Base-by-base conservation (phyloP, 2,797 vertebrate genomes). In the Lepilemur ruficaudatus region DNA sequence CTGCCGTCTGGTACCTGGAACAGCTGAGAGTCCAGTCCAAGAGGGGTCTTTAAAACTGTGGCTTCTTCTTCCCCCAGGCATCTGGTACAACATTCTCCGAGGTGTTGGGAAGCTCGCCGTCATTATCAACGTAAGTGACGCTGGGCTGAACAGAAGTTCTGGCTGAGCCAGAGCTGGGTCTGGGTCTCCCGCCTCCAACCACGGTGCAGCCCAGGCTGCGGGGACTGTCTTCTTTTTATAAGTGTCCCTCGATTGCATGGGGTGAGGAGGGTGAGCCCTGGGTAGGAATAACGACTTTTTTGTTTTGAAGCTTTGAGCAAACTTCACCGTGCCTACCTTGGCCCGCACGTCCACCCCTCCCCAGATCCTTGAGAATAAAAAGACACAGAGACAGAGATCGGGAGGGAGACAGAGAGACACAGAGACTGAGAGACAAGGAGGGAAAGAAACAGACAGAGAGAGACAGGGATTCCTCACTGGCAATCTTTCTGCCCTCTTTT, bases 61-160 rank as follows among this genome's bases (percentile, higher is more conserved):
- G 35, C 32, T 70, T 59, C 15, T 65, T 9, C 20, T 61, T 89
- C 88, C 80, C 79, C 61, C 97, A 99, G 99, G 99, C 73, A 99
- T 99, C 98, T 99, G 99, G 99, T 99, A 99, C 98, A 99, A 99
- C 96, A 99, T 99, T 85, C 98, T 99, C 96, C 98, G 99, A 97
- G 99, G 99, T 17, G 98, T 99, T 38, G 99, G 99, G 96, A 99
- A 99, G 97, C 99, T 99, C 28, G 99, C 99, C 4, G 99, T 99
- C 97, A 99, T 99, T 14, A 99, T 99, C 89, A 99, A 99, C 4
- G 99, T 99, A 98, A 99, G 99, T 99, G 95, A 82, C 41, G 0
- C 3, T 7, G 0, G 0, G 41, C 18, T 0, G 0, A 1, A 10
- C 8, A 30, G 50, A 46, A 12, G 48, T 9, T 15, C 57, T 6